phyloP scores from a whole-genome alignment of 1,140 invertebrate genomes.

The Calliphora vicina region DNA sequence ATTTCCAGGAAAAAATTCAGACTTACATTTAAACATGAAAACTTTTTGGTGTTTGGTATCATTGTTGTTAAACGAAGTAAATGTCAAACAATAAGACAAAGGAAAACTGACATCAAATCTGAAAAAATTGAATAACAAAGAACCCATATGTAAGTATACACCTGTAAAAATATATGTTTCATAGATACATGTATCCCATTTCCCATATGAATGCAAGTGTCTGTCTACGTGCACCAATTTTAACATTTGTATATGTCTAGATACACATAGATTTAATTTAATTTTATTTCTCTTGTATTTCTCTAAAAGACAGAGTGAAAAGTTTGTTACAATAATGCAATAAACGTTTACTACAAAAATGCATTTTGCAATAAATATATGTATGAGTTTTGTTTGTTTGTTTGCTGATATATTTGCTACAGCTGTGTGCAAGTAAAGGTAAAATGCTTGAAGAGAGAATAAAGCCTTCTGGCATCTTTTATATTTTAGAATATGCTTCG shows the following conservation, averaged over 20 bases:
- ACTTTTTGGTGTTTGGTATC: background rate
- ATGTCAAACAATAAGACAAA: background rate
- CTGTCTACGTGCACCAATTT: background rate
- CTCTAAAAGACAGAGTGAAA: background rate
- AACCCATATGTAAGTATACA: background rate
- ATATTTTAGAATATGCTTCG: background rate
- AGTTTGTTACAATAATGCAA: background rate
- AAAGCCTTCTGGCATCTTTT: background rate
- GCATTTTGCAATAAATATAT: background rate
- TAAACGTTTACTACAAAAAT: background rate
- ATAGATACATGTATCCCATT: background rate
- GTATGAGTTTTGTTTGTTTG: background rate
- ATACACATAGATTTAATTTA: background rate
- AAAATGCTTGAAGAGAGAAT: background rate
- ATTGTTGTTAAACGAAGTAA: background rate
- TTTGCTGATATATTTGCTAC: background rate
- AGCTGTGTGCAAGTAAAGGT: background rate
- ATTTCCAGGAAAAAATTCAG: background rate
- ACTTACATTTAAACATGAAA: background rate
- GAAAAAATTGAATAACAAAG: background rate
- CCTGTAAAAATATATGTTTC: background rate
- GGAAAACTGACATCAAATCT: too few species aligned
- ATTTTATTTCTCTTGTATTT: background rate
- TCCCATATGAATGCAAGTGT: background rate
- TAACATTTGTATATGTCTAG: background rate